Conservation (phyloP, 2,797 vertebrate genomes). For the Manis javanica region DNA sequence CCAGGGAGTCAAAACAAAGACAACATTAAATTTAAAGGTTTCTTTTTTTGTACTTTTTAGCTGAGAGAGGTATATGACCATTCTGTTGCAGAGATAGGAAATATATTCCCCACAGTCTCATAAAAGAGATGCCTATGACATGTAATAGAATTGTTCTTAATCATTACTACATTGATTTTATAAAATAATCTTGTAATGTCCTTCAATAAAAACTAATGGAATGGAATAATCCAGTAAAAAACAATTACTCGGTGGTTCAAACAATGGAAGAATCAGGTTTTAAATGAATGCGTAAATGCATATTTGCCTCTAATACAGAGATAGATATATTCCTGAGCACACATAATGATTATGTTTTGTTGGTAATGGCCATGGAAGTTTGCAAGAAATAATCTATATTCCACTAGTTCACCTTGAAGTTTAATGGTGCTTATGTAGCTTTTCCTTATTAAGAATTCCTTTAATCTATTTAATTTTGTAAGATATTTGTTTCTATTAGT, state of each 20-base stretch:
- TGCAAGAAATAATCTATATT: neutral
- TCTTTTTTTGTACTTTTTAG: neutral
- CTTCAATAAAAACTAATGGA: conserved; percentile 50
- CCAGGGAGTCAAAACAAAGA: neutral
- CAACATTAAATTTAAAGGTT: neutral
- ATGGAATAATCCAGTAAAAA: conserved; percentile 26
- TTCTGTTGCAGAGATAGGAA: neutral
- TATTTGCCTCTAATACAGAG: neutral
- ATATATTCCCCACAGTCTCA: neutral
- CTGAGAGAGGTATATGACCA: conserved; percentile 3
- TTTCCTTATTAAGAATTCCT: neutral
- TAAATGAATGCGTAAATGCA: neutral
- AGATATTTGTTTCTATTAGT: neutral
- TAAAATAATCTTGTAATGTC: neutral
- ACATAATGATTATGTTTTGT: neutral
- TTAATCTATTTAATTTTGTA: neutral
- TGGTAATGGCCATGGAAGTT: neutral
- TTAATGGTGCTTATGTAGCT: neutral
- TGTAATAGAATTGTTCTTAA: conserved; percentile 9
- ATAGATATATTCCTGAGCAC: neutral
- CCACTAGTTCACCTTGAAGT: neutral
- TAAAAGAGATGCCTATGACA: neutral
- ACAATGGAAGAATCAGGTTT: neutral
- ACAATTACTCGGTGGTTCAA: conserved; percentile 11
- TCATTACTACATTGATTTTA: conserved; percentile 2